Conservation (phyloP, 2,113 vertebrate genomes). For the Chionomys nivalis region DNA sequence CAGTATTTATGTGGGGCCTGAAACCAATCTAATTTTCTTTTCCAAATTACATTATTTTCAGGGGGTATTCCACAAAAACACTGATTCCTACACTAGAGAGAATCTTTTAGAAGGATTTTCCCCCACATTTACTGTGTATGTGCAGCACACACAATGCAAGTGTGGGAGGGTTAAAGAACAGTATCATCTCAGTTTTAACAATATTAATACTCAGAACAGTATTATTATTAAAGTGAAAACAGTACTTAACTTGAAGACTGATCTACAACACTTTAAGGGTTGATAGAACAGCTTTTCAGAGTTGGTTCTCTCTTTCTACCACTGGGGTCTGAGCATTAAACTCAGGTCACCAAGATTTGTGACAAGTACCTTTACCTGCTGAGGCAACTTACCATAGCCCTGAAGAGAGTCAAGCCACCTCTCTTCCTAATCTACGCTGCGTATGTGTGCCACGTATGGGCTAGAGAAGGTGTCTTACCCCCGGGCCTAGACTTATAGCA, state of each 20-base stretch:
- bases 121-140: not conserved
- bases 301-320: not conserved
- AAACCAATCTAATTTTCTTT: conserved; percentile 60
- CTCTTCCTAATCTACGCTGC: not conserved
- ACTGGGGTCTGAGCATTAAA: not conserved
- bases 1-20: conserved; percentile 67
- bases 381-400: not conserved
- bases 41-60: conserved; percentile 68
- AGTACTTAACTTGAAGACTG: conserved; percentile 76
- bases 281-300: not conserved
- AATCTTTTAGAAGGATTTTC: not conserved
- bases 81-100: conserved; percentile 64
- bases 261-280: conserved; percentile 72
- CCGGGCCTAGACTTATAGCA: not conserved
- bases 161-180: too few relatives aligned
- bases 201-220: not conserved
- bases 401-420: not conserved
- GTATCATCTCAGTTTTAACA: not conserved
- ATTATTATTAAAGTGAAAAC: conserved; percentile 62
- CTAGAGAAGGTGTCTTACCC: not conserved
- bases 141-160: not conserved
- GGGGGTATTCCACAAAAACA: conserved; percentile 56
- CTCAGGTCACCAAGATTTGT: not conserved
- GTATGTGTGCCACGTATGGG: too few relatives aligned
- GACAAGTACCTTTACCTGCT: not conserved